Evolutionary conservation across 2,888 invertebrate genomes (phyloP), one percentile per base, ranked within the genome.

Genomic region (Chrysolina americana): DNA sequence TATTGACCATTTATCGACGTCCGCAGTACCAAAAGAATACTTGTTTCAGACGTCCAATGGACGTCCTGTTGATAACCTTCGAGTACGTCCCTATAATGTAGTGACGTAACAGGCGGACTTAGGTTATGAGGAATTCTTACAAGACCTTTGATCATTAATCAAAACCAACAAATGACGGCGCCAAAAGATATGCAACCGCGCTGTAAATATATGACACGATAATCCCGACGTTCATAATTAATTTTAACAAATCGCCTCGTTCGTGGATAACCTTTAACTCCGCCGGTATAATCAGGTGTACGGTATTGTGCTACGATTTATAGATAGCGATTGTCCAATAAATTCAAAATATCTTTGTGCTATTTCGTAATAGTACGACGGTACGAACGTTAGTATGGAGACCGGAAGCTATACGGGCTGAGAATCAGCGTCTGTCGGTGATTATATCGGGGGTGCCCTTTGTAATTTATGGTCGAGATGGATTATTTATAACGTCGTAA

Each of bases 401-500:
- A 53, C 68, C 68, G 68, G 68, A 68, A 68, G 53, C n/a, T 41
- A 15, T 53, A 41, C 53, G 53, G 53, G 68, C 19, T 68, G 68
- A n/a, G 68, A 68, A 68, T 68, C 68, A 53, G 53, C 41, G 72
- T 72, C 65, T n/a, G 69, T 70, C 71, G 79, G 73, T 80, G 82
- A 80, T 82, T 76, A 74, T 76, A 77, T 74, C 78, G 74, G 80
- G 78, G 82, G 79, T 76, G 73, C 76, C 73, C 64, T 48, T 36
- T 36, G 70, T 81, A 80, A 82, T 82, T 82, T 82, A 82, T 80
- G 71, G 74, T 47, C 53, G 70, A 65, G 81, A 80, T 80, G 68
- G 76, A 79, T 81, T 81, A 81, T 80, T 82, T 81, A 80, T 76
- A 78, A 76, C 78, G 75, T 80, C 78, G 76, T 80, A 78, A 79